phyloP scores from a whole-genome alignment of 1,140 invertebrate genomes.

The Oreohelix idahoensis region DNA sequence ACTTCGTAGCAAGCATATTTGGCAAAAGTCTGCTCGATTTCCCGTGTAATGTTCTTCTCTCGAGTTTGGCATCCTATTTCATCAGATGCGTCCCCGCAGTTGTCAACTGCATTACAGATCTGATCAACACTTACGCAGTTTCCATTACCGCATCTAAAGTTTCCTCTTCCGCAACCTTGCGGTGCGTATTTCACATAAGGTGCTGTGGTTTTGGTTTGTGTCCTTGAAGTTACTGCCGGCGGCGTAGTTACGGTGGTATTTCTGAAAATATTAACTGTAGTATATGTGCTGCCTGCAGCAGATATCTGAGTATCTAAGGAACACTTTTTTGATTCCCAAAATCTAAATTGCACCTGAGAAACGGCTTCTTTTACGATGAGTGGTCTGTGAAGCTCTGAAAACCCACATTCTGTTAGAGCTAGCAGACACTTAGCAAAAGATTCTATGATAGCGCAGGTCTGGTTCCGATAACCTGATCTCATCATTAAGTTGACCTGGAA shows the following conservation, averaged over 20 bases:
- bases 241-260: slow-evolving; percentile 17
- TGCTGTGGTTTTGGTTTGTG: background rate
- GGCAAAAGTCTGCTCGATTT: background rate
- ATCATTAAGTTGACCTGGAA: background rate
- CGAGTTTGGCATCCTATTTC: background rate
- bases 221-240: background rate
- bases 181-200: background rate
- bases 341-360: background rate
- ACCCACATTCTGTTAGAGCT: background rate
- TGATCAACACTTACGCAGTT: background rate
- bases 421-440: background rate
- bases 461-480: background rate
- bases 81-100: background rate
- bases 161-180: slow-evolving; percentile 14
- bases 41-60: background rate
- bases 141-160: background rate
- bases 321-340: background rate
- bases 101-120: background rate
- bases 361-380: background rate
- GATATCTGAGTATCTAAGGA: background rate
- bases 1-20: background rate
- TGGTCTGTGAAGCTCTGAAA: background rate
- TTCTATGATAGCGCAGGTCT: background rate
- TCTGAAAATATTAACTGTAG: slow-evolving; percentile 13
- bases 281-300: background rate